Conservation (phyloP, 2,888 invertebrate species). For the Cremastobaeus sp. region DNA sequence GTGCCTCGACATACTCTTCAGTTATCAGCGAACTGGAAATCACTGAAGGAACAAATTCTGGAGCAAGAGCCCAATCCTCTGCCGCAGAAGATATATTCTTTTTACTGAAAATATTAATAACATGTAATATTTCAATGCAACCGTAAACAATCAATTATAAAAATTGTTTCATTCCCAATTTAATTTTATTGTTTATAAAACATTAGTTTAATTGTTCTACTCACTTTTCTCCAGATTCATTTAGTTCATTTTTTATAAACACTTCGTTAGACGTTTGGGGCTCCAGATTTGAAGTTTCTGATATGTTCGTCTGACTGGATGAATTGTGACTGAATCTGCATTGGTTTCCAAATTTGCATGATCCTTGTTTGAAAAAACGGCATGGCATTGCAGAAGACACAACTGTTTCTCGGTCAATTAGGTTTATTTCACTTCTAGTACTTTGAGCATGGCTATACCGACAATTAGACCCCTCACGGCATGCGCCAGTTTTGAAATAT, state of each 20-base stretch:
- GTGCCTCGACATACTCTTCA: constrained; percentile 35
- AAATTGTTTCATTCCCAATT: too few relatives aligned
- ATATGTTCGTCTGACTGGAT: constrained; percentile 56
- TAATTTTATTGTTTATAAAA: too few relatives aligned
- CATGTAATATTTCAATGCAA: not conserved
- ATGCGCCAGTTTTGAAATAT: constrained; percentile 75
- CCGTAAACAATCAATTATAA: too few relatives aligned
- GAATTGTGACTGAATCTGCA: constrained; percentile 72
- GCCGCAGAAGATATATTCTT: constrained; percentile 54
- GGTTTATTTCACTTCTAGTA: constrained; percentile 63
- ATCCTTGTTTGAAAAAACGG: constrained; percentile 74
- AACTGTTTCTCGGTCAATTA: constrained; percentile 34
- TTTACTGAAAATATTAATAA: constrained; percentile 43
- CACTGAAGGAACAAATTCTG: constrained; percentile 79
- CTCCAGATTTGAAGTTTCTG: constrained; percentile 64
- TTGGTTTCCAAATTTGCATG: constrained; percentile 65
- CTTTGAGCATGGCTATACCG: constrained; percentile 71
- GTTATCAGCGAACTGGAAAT: constrained; percentile 57
- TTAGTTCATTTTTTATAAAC: constrained; percentile 38
- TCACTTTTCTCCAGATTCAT: constrained; percentile 59
- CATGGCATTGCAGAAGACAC: constrained; percentile 64
- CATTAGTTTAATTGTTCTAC: too few relatives aligned
- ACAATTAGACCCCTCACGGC: constrained; percentile 74
- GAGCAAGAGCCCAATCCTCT: constrained; percentile 80
- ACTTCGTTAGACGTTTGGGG: constrained; percentile 61